Conservation (phyloP, 2,888 invertebrate species). For the Lacanobia wlatinum region DNA sequence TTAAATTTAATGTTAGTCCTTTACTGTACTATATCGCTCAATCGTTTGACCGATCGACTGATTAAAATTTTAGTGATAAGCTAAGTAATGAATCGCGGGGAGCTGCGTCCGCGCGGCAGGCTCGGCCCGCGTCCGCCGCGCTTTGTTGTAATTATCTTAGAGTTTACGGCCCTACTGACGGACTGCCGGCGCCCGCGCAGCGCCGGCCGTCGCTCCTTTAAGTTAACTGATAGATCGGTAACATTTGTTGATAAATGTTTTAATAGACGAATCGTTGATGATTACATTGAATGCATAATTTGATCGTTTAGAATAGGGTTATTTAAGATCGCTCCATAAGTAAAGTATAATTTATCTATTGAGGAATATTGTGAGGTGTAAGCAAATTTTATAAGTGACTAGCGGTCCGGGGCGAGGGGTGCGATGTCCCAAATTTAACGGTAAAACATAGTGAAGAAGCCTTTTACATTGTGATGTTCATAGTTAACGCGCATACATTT, state of each 20-base stretch:
- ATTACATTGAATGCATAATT: slow-evolving; percentile 88
- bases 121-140: slow-evolving; percentile 65
- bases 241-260: slow-evolving; percentile 86
- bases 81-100: slow-evolving; percentile 85
- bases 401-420: slow-evolving; percentile 86
- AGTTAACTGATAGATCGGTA: slow-evolving; percentile 79
- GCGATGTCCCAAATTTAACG: slow-evolving; percentile 85
- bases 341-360: slow-evolving; percentile 90
- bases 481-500: slow-evolving; percentile 87
- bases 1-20: slow-evolving; percentile 91
- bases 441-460: slow-evolving; percentile 83
- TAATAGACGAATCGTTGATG: slow-evolving; percentile 88
- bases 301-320: slow-evolving; percentile 90
- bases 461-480: slow-evolving; percentile 89
- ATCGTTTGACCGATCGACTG: slow-evolving; percentile 91
- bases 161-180: slow-evolving; percentile 83
- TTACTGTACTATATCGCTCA: slow-evolving; percentile 91
- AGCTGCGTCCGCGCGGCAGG: slow-evolving; percentile 67
- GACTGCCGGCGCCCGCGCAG: slow-evolving; percentile 71
- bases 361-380: slow-evolving; percentile 86
- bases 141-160: slow-evolving; percentile 84
- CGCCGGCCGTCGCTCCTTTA: slow-evolving; percentile 79
- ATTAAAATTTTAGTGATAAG: slow-evolving; percentile 91
- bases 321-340: slow-evolving; percentile 91
- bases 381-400: slow-evolving; percentile 85